Conservation (phyloP, 1,140 invertebrate genomes). For the Trigoniulus corallinus region DNA sequence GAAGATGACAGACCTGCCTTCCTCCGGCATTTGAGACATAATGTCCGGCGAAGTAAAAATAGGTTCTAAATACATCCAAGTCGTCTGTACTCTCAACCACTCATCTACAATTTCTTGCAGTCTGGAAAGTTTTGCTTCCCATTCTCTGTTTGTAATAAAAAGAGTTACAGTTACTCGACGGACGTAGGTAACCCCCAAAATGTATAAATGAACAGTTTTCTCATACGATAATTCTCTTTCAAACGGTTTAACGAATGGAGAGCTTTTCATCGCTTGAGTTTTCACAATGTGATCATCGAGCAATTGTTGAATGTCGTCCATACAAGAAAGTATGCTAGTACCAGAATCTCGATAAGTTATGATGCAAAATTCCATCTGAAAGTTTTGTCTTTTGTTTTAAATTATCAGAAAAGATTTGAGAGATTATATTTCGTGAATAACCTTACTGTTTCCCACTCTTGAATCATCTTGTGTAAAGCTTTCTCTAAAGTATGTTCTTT, state of each 20-base stretch:
- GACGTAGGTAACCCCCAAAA: not conserved
- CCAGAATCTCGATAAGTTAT: constrained; percentile 66
- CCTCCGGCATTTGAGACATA: constrained; percentile 79
- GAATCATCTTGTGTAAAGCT: constrained; percentile 73
- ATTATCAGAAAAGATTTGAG: not conserved
- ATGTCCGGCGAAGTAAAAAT: constrained; percentile 97
- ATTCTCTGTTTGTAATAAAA: constrained; percentile 44
- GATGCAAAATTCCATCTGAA: constrained; percentile 54
- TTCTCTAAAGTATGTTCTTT: constrained; percentile 90
- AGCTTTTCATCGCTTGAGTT: constrained; percentile 94
- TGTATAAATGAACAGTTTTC: not conserved
- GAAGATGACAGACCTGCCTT: constrained; percentile 35
- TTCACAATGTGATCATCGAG: constrained; percentile 94
- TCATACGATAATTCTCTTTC: constrained; percentile 35
- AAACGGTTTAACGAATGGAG: constrained; percentile 91
- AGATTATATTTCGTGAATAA: too few species aligned
- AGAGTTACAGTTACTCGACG: constrained; percentile 23
- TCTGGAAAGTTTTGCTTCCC: constrained; percentile 31
- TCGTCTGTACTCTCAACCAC: constrained; percentile 88
- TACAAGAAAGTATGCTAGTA: constrained; percentile 70
- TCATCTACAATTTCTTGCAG: constrained; percentile 78
- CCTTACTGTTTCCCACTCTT: constrained; percentile 51
- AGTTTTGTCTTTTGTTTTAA: too few species aligned
- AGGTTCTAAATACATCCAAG: constrained; percentile 94
- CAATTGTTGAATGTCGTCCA: constrained; percentile 89